Base-by-base conservation (phyloP, 2,797 vertebrate species). In the Anomalospiza imberbis region DNA sequence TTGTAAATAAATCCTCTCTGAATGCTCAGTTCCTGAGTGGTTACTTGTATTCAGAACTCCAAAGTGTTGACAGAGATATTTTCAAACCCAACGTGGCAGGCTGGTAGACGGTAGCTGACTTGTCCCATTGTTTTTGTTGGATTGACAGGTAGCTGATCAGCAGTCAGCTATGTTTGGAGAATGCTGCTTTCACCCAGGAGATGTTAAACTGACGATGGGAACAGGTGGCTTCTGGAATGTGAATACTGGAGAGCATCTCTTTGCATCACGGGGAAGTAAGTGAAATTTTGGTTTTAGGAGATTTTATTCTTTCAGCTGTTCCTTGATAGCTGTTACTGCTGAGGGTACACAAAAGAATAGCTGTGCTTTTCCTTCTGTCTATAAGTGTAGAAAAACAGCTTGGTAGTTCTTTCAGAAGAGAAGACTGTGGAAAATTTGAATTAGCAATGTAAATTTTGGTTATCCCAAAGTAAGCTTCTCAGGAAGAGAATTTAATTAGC, bases 81-180 rank as follows among this genome's bases (percentile, higher is more conserved):
- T 58, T 51, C 44, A 89, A 85, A 45, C 48, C 18, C 54, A 82
- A 6, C 29, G 4, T 3, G 44, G 9, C 32, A 25, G 28, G 28
- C 20, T 48, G 28, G 28, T 50, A 10, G 29, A 15, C 18, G 6
- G 38, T 19, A 81, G 9, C 67, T 91, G 28, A 65, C 47, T 29
- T 51, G 2, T 67, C 21, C 12, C 6, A 0, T 38, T 58, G 40
- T 10, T 42, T 47, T 28, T 88, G 51, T 71, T 44, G 85, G 17
- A 90, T 29, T 18, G 45, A 17, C 93, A 99, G 99, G 98, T 99
- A 50, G 99, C 99, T 3, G 99, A 99, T 97, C 99, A 99, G 95
- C 99, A 99, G 96, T 98, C 99, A 13, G 99, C 99, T 62, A 99
- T 99, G 99, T 99, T 99, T 97, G 99, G 99, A 66, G 98, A 99